Conservation (phyloP, 2,888 invertebrate genomes). For the Calameuta idolon region DNA sequence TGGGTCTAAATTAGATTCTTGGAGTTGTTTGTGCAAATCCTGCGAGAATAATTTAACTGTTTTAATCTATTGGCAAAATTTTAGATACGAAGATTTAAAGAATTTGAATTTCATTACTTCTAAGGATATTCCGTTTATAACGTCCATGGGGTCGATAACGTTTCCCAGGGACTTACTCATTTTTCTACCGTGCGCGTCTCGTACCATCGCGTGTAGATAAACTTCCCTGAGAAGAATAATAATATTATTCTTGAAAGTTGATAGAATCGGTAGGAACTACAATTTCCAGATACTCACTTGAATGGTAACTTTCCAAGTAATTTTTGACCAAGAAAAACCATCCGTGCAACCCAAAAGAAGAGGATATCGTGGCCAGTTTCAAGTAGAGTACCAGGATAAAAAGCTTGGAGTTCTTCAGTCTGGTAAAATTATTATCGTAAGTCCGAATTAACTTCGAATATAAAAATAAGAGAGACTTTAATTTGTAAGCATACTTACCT, state of each 20-base stretch:
- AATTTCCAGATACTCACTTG: slow-evolving; percentile 68
- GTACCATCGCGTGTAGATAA: slow-evolving; percentile 95
- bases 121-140: slow-evolving; percentile 87
- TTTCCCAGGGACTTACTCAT: slow-evolving; percentile 99
- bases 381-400: slow-evolving; percentile 91
- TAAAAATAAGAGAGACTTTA: neutral
- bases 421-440: slow-evolving; percentile 41
- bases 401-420: slow-evolving; percentile 78
- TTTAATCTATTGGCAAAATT: neutral
- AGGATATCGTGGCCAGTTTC: slow-evolving; percentile 98
- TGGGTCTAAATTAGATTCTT: slow-evolving; percentile 86
- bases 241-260: neutral
- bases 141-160: slow-evolving; percentile 97
- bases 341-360: slow-evolving; percentile 99
- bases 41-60: slow-evolving; percentile 18
- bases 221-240: slow-evolving; percentile 74
- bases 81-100: neutral
- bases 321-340: slow-evolving; percentile 97
- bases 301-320: slow-evolving; percentile 94
- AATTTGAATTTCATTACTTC: slow-evolving; percentile 68
- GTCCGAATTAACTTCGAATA: neutral
- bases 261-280: neutral
- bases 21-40: slow-evolving; percentile 79
- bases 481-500: slow-evolving; percentile 66
- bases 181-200: slow-evolving; percentile 98